Evolutionary conservation across 1,140 invertebrate genomes (phyloP).

Genomic region (Riptortus pedestris): DNA sequence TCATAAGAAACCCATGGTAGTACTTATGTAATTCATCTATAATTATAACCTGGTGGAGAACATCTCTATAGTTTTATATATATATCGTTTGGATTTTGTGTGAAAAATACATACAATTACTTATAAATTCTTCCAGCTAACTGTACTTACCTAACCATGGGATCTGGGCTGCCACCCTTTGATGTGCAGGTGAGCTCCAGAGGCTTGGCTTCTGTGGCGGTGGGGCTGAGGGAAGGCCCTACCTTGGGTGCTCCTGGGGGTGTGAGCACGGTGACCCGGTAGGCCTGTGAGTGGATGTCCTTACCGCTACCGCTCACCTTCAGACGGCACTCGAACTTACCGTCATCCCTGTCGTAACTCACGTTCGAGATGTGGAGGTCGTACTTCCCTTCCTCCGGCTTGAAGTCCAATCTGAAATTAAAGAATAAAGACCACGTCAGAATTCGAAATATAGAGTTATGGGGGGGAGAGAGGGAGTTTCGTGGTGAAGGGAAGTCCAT

Average conservation of each 20-base stretch:
- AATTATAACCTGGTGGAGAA: too few relatives aligned
- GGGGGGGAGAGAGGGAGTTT: too few relatives aligned
- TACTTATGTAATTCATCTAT: too few relatives aligned
- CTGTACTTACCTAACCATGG: constrained; percentile 63
- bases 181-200: constrained; percentile 72
- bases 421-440: constrained; percentile 21
- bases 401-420: constrained; percentile 56
- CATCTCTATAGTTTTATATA: too few relatives aligned
- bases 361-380: constrained; percentile 77
- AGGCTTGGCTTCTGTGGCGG: constrained; percentile 66
- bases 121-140: too few relatives aligned
- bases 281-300: constrained; percentile 69
- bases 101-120: neutral
- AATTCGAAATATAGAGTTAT: too few relatives aligned
- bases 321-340: constrained; percentile 78
- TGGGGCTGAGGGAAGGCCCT: constrained; percentile 52
- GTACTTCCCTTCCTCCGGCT: constrained; percentile 68
- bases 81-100: too few relatives aligned
- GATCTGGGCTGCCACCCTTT: constrained; percentile 77
- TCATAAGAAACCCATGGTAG: too few relatives aligned
- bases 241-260: constrained; percentile 68
- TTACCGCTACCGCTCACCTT: constrained; percentile 72
- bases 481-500: too few relatives aligned
- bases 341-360: constrained; percentile 81
- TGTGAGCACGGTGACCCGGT: constrained; percentile 74